Evolutionary conservation across 1,140 invertebrate genomes (phyloP).

Genomic region (Heliconius congener): DNA sequence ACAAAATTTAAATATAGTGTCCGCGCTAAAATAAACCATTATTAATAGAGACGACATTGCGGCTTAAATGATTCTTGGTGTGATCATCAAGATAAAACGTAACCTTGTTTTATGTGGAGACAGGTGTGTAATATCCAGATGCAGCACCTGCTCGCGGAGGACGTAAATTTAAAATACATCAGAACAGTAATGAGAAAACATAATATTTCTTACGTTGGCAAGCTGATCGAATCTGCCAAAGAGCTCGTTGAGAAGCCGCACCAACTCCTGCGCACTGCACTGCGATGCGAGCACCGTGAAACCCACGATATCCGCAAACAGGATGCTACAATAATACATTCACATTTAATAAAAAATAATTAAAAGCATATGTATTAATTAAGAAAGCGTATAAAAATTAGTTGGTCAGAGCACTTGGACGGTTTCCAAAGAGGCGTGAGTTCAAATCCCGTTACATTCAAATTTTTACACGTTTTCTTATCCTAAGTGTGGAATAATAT

Average conservation of each 20-base stretch:
- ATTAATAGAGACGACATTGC: constrained; percentile 28
- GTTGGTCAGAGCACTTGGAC: no score
- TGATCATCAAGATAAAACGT: constrained; percentile 21
- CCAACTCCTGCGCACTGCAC: constrained; percentile 89
- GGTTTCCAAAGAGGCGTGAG: no score
- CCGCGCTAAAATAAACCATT: constrained; percentile 22
- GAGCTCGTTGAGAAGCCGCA: constrained; percentile 94
- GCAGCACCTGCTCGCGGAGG: constrained; percentile 14
- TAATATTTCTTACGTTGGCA: constrained; percentile 86
- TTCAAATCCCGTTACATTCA: no score
- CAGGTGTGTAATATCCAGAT: constrained; percentile 25
- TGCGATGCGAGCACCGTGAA: constrained; percentile 96
- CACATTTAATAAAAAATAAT: background rate
- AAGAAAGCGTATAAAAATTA: no score
- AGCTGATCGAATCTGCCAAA: constrained; percentile 97
- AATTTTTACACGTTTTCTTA: no score
- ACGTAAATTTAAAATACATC: background rate
- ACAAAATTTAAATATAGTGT: constrained; percentile 28
- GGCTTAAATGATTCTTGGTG: constrained; percentile 23
- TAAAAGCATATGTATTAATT: no score
- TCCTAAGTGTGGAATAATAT: no score
- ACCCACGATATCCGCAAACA: constrained; percentile 97
- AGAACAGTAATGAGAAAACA: background rate
- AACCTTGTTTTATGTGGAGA: constrained; percentile 21
- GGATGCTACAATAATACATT: constrained; percentile 85